Conservation (phyloP, 2,797 vertebrate species). For the Prunella strophiata region DNA sequence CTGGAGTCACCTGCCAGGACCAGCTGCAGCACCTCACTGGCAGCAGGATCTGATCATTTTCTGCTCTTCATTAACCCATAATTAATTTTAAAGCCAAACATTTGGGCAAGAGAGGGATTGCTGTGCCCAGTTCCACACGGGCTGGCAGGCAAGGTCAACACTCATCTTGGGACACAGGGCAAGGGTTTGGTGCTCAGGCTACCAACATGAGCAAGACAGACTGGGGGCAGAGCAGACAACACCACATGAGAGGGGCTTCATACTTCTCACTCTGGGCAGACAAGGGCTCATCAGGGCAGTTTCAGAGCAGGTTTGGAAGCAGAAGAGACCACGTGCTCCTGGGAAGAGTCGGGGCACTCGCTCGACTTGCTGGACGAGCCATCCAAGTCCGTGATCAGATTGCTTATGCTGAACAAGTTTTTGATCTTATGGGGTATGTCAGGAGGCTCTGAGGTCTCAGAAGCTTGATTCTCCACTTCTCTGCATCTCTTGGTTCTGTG, state of each 20-base stretch:
- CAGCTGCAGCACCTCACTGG: no score
- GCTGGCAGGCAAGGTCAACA: fast-evolving
- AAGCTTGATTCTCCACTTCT: slow-evolving; percentile 37
- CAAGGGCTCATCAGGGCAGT: background rate
- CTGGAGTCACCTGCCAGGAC: background rate
- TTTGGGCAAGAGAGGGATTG: background rate
- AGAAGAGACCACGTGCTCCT: slow-evolving; percentile 44
- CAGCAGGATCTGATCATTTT: background rate
- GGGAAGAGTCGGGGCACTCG: slow-evolving; percentile 44
- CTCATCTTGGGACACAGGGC: background rate
- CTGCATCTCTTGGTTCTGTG: slow-evolving; percentile 72
- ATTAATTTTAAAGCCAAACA: background rate
- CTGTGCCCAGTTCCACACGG: background rate
- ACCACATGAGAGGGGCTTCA: slow-evolving; percentile 41
- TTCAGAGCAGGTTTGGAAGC: slow-evolving; percentile 48
- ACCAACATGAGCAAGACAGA: background rate
- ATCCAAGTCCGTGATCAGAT: slow-evolving; percentile 67
- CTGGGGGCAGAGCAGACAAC: background rate
- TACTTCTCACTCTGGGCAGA: slow-evolving; percentile 66
- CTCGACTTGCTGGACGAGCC: slow-evolving; percentile 18
- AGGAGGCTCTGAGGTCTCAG: slow-evolving; percentile 23
- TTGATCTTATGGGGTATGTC: slow-evolving; percentile 39
- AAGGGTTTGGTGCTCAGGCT: background rate
- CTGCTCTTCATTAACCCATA: background rate
- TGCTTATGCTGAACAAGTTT: slow-evolving; percentile 69